Evolutionary conservation across 2,113 vertebrate species (phyloP), one percentile per base, ranked within the genome.

Genomic region (Rhagologus leucostigma): DNA sequence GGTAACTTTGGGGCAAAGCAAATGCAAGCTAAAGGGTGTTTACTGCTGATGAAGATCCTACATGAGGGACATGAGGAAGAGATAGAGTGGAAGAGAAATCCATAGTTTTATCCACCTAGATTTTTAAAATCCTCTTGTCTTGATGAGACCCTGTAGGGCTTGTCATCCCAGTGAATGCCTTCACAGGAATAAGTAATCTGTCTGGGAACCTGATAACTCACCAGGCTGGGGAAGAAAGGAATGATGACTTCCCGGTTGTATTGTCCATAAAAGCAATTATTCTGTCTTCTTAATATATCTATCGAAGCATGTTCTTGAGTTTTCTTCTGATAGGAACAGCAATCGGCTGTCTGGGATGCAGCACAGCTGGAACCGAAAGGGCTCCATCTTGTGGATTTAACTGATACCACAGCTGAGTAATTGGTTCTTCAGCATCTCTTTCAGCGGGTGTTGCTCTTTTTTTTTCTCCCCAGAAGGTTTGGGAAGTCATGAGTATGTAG

Each of bases 371-470:
- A 77, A 30, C 29, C 1, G 16, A 90, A 67, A 63, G 44, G 63
- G 75, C 68, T 87, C 85, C 85, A 88, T 76, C 79, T 55, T 52
- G 75, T 94, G 93, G 75, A 16, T 44, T 79, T 92, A 44, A 27
- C 29, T 52, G 44, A 37, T 67, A 55, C 6, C n/a, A 35, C 59
- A 52, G 15, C 1, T n/a, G 49, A 80, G 15, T 23, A 42, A 35
- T 49, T 35, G 46, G 6, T 27, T 56, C 13, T 18, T 27, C 14
- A 67, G 35, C 33, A 16, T 24, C 32, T 27, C n/a, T 44, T 44
- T 60, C 21, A 47, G 35, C 0, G 1, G 10, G 11, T 41, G 17
- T 4, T 35, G 3, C 12, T 59, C 3, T 21, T 3, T 10, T 6
- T 7, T 17, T 14, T 26, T 5, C 10, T 9, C 12, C 10, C 11